phyloP scores from a whole-genome alignment of 2,797 vertebrate species.

The Rhynchotus rufescens region DNA sequence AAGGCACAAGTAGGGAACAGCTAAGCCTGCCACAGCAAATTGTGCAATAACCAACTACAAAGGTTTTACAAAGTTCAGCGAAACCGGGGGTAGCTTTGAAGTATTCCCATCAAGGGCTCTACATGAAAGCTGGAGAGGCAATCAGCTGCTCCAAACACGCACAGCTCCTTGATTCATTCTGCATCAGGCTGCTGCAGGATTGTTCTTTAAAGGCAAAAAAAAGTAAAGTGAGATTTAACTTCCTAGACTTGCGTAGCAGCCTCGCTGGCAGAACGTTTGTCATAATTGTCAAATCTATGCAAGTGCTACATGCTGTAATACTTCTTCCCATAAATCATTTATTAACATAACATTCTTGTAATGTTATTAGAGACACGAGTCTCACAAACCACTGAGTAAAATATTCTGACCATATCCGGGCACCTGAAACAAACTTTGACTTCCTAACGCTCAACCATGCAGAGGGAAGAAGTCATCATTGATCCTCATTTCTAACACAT shows the following conservation, averaged over 20 bases:
- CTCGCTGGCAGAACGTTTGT: background rate
- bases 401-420: background rate
- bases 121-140: slow-evolving; percentile 3
- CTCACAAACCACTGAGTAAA: background rate
- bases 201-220: background rate
- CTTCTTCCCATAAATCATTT: background rate
- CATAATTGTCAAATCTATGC: too few species aligned
- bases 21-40: slow-evolving; percentile 2
- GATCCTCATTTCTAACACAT: background rate
- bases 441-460: background rate
- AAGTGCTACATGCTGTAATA: background rate
- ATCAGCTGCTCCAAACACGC: slow-evolving; percentile 1
- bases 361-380: background rate
- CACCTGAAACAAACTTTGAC: background rate
- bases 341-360: background rate
- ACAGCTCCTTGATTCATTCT: background rate
- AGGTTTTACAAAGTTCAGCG: slow-evolving; percentile 16
- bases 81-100: slow-evolving; percentile 47
- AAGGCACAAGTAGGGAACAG: slow-evolving; percentile 5
- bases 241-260: background rate
- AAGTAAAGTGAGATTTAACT: background rate
- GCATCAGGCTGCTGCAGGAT: background rate
- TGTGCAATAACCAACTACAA: slow-evolving; percentile 15
- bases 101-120: background rate
- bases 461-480: background rate